These are phyloP conservation scores for Malurus melanocephalus DNA, from an alignment of 2,113 vertebrate genomes.

Conservation along the genomic window DNA sequence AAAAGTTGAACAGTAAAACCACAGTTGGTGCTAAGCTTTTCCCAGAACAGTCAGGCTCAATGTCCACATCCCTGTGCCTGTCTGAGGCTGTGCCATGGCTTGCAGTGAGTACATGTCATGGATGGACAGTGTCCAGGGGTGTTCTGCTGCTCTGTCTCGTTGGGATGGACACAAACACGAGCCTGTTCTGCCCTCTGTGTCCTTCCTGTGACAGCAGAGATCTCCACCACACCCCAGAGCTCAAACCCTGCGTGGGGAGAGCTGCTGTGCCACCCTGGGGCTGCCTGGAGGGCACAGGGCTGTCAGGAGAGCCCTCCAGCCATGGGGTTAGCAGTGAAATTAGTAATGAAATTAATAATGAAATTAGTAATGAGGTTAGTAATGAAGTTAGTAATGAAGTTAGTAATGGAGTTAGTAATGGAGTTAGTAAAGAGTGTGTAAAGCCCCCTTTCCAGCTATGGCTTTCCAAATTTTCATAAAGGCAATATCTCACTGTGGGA, in stretches of 20 bases:
- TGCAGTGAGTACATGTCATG: rapidly evolving
- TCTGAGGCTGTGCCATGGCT: not conserved
- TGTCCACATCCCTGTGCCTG: not conserved
- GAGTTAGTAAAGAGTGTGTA: rapidly evolving
- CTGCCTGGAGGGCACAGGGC: not conserved
- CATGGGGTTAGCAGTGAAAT: rapidly evolving
- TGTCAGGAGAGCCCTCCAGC: not conserved
- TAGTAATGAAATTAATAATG: too few species aligned
- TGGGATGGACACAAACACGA: not conserved
- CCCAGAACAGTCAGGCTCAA: rapidly evolving
- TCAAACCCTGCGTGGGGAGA: not conserved
- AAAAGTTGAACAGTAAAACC: too few species aligned
- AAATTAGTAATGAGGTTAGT: rapidly evolving
- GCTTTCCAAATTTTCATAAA: not conserved
- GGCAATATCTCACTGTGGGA: rapidly evolving
- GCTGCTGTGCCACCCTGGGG: rapidly evolving
- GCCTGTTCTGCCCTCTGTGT: not conserved
- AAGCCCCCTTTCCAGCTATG: rapidly evolving
- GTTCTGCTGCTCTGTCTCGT: not conserved
- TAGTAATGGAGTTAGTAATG: too few species aligned
- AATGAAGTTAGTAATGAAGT: too few species aligned
- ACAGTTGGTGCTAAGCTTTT: not conserved
- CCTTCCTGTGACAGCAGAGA: not conserved
- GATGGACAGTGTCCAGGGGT: rapidly evolving
- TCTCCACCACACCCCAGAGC: rapidly evolving